phyloP scores from a whole-genome alignment of 2,113 vertebrate genomes.

The Mellivora capensis region DNA sequence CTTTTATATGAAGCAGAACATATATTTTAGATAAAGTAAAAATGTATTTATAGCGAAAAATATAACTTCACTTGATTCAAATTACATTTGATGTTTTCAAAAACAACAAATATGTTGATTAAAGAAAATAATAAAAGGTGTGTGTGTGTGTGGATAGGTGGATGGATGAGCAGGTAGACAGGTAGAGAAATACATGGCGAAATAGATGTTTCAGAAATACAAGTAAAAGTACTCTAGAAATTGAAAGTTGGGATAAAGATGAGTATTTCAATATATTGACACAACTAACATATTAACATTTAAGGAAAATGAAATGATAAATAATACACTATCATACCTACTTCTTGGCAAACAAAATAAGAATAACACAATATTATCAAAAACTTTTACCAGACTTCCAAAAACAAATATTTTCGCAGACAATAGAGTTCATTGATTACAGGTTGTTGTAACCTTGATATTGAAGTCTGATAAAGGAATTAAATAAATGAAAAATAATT shows the following conservation, averaged over 20 bases:
- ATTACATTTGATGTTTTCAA: not conserved
- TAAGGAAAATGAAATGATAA: not conserved
- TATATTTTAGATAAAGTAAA: not conserved
- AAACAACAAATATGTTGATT: not conserved
- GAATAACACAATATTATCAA: too few relatives aligned
- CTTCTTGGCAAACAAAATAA: not conserved
- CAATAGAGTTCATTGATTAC: too few relatives aligned
- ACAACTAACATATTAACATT: not conserved
- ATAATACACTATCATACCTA: not conserved
- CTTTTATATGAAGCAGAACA: not conserved
- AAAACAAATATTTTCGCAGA: too few relatives aligned
- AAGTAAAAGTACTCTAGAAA: not conserved
- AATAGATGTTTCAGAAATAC: not conserved
- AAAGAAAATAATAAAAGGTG: not conserved
- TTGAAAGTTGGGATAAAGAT: not conserved
- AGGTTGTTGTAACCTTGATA: too few relatives aligned
- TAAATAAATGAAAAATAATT: too few relatives aligned
- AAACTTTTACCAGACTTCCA: too few relatives aligned
- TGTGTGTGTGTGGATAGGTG: not conserved
- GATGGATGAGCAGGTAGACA: not conserved
- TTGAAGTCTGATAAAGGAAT: too few relatives aligned
- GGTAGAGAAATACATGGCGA: not conserved
- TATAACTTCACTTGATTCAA: not conserved
- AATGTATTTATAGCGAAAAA: not conserved
- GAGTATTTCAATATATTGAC: not conserved